Base-by-base conservation (phyloP, 2,888 invertebrate species). In the Archaeoteleia sp. region DNA sequence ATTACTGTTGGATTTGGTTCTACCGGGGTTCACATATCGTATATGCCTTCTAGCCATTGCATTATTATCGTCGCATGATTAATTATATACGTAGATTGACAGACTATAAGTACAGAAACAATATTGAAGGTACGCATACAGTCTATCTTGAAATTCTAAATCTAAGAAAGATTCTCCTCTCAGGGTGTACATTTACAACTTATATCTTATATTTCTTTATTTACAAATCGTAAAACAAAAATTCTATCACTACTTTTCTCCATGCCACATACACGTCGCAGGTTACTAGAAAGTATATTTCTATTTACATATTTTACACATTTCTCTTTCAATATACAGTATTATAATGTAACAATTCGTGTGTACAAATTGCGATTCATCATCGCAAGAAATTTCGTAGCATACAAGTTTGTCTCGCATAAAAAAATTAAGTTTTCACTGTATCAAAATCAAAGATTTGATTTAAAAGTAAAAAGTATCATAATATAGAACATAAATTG, bases 1-100 rank as follows among this genome's bases (percentile, higher is more conserved):
- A 83, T 85, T 84, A 84, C 80, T 81, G 80, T 79, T 83, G 82
- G 82, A 84, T 85, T 85, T 85, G 84, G 83, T 84, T 81, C 85
- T 85, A 85, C 81, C 80, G 84, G 85, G 83, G 83, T 84, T 85
- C 82, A 81, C 78, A 66, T 71, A 78, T 83, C 82, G 81, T 78
- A 79, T 80, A 82, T 81, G 76, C 78, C 78, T 79, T 77, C 77
- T 78, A 77, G 60, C 63, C 75, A 76, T 75, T 78, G 75, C 71
- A 60, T 74, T 74, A 67, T 71, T 58, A 70, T 72, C 57, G 55
- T 67, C 74, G 66, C 73, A 71, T 68, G 69, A 72, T 78, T 73
- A 62, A 66, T 67, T 70, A 70, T 77, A 80, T 76, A 79, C 74
- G 77, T 78, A 79, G 70, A 78, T 75, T 74, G 77, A 78, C 79